phyloP scores from a whole-genome alignment of 30 jellyfish, hydroid and myxozoan species.

The Pelagia noctiluca region DNA sequence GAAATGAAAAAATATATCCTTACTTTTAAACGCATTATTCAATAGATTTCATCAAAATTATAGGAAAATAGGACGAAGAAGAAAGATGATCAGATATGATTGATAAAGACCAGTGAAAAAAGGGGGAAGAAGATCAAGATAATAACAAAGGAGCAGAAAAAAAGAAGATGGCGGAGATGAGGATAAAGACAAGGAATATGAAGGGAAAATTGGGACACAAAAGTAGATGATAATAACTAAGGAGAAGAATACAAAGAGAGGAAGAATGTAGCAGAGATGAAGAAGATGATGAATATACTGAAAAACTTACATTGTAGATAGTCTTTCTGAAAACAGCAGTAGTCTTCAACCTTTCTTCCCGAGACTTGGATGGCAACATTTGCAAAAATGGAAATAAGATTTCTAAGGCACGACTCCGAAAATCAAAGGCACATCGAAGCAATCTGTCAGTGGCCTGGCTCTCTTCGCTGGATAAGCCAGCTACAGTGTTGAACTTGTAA shows the following conservation, averaged over 20 bases:
- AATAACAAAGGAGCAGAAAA: no score
- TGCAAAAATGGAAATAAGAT: conserved; percentile 15
- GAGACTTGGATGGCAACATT: conserved; percentile 6
- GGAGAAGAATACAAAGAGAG: not conserved
- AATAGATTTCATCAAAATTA: no score
- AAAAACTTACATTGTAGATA: conserved; percentile 15
- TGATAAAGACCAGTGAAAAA: no score
- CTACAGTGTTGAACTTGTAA: conserved; percentile 21
- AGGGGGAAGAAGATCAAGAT: no score
- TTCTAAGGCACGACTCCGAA: conserved; percentile 30
- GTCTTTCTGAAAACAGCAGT: not conserved
- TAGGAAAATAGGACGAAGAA: no score
- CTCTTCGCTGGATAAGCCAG: conserved; percentile 18
- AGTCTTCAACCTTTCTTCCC: conserved; percentile 13
- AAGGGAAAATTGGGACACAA: not conserved
- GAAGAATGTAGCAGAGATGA: not conserved
- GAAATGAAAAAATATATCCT: no score
- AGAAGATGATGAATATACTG: not conserved
- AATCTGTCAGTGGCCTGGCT: conserved; percentile 45
- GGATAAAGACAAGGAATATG: no score
- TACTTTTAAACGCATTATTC: no score
- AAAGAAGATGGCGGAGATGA: no score
- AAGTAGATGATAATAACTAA: not conserved
- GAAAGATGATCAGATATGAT: no score
- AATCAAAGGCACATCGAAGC: conserved; percentile 14